Base-by-base conservation (phyloP, 2,113 vertebrate species). In the Plecturocebus donacophilus region DNA sequence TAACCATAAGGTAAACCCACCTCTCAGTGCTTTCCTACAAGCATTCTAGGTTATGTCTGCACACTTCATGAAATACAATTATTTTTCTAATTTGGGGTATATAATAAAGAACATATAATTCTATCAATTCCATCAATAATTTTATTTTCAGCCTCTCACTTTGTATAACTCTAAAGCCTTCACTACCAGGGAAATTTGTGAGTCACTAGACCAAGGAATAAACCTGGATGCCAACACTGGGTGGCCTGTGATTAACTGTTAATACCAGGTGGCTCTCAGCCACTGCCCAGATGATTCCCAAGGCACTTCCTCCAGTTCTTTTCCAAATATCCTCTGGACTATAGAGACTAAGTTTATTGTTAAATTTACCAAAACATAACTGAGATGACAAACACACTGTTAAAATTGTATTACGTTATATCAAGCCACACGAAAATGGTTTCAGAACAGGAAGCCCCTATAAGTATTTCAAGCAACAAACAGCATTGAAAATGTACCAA, bases 341-440 rank as follows among this genome's bases (percentile, higher is more conserved):
- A 23, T 75, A 54, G 47, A 88, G 91, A 87, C 42, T 49, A 73
- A 95, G 64, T 21, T 84, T 80, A 68, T 82, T 70, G 73, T 45
- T 73, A 68, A 77, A 66, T 92, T 91, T 76, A 96, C 42, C 81
- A 86, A 92, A 96, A 95, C 40, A 64, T 56, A 91, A 92, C 25
- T 6, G 40, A 94, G 52, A 66, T 73, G 52, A 87, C 77, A 85
- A 90, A 95, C 77, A 77, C 13, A 68, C 45, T 11, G 3, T 90
- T 52, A 45, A 91, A 54, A 87, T 32, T 10, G 2, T 27, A 68
- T 17, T 61, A 54, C 14, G 35, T 38, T 42, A 95, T 2, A n/a
- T 40, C 68, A 71, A 76, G n/a, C 2, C 70, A 49, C 45, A 45
- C 5, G 66, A 61, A 96, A 87, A 80, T 30, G 47, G n/a, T 85